Conservation (phyloP, 2,888 invertebrate genomes). For the Tenthredo amoena region DNA sequence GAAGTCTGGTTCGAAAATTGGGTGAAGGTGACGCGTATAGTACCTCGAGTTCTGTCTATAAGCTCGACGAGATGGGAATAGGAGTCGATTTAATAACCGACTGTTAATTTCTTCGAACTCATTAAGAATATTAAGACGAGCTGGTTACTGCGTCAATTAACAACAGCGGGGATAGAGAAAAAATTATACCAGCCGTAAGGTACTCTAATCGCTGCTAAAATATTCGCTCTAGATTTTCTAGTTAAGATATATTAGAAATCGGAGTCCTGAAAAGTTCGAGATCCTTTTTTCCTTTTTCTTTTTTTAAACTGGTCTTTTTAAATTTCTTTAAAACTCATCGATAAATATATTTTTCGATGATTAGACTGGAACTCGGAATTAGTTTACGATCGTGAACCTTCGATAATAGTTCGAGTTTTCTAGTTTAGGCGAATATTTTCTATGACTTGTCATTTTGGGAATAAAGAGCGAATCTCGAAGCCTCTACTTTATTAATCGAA, state of each 20-base stretch:
- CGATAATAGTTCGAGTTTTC: too few relatives aligned
- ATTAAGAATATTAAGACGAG: constrained; percentile 65
- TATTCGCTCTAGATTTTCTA: constrained; percentile 68
- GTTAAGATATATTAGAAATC: background rate
- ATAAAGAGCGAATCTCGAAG: too few relatives aligned
- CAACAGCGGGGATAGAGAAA: background rate
- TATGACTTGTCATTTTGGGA: too few relatives aligned
- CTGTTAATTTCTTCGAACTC: constrained; percentile 64
- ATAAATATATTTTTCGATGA: too few relatives aligned
- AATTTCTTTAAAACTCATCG: too few relatives aligned
- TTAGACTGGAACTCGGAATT: too few relatives aligned
- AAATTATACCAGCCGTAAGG: constrained; percentile 64
- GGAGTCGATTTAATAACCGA: constrained; percentile 47
- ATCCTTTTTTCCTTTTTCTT: too few relatives aligned
- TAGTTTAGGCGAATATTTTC: too few relatives aligned
- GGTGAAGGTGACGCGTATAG: background rate
- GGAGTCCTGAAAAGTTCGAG: too few relatives aligned
- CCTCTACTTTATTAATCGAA: too few relatives aligned
- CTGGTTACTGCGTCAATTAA: constrained; percentile 67
- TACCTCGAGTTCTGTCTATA: background rate
- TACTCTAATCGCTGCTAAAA: constrained; percentile 74
- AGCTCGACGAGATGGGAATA: background rate
- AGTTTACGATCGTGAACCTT: too few relatives aligned
- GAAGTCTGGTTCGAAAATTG: background rate
- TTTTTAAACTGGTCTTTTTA: too few relatives aligned